These are phyloP conservation scores for Notospermus geniculatus DNA, from an alignment of 1,140 invertebrate species.

Conservation along the genomic window DNA sequence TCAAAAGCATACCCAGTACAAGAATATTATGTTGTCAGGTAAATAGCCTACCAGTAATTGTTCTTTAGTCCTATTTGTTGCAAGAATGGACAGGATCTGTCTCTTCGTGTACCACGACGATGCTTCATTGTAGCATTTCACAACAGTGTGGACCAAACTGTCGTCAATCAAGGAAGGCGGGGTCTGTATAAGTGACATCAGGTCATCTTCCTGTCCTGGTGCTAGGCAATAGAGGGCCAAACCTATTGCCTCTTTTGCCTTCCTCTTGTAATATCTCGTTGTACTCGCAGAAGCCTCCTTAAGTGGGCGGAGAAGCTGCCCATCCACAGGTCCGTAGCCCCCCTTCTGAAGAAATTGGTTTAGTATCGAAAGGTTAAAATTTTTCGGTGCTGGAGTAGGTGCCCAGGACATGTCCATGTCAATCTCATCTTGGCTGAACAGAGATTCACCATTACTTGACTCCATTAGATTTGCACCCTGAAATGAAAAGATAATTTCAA, in stretches of 20 bases:
- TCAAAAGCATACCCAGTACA: not conserved
- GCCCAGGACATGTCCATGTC: constrained; percentile 6
- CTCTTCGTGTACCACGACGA: constrained; percentile 1
- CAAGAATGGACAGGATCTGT: constrained; percentile 4
- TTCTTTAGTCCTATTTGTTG: not conserved
- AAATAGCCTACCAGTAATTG: not conserved
- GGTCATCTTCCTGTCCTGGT: constrained; percentile 4
- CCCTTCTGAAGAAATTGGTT: constrained; percentile 4
- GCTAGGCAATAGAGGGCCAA: not conserved
- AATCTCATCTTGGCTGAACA: not conserved
- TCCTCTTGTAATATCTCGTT: not conserved
- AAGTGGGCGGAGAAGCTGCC: not conserved
- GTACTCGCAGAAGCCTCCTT: not conserved
- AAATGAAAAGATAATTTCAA: too few species aligned
- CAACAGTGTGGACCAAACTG: not conserved
- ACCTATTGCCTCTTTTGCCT: constrained; percentile 4
- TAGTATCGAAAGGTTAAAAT: not conserved
- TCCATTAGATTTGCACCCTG: too few species aligned
- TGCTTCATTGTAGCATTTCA: constrained; percentile 5
- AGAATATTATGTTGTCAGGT: not conserved
- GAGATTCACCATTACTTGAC: too few species aligned
- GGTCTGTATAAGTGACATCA: not conserved
- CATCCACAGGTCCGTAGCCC: not conserved
- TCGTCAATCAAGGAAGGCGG: not conserved
- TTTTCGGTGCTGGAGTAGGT: not conserved